Evolutionary conservation across 1,140 invertebrate genomes (phyloP), one percentile per base, ranked within the genome.

Genomic region (Diachasma alloeum): DNA sequence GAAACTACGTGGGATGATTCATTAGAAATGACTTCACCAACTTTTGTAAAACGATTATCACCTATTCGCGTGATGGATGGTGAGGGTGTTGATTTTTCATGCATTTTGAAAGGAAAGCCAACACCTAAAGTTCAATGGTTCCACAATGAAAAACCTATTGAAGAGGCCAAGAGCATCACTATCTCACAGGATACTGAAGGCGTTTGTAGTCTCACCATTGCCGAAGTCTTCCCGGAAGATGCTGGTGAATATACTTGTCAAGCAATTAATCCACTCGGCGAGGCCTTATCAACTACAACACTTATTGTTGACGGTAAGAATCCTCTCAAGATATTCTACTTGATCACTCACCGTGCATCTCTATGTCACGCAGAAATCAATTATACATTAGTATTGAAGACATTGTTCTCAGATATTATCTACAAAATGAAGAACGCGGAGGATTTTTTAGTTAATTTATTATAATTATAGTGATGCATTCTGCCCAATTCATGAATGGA

Each of bases 211-310:
- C 90, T 99, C 75, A 92, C 94, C 77, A 97, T 99, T 81, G 92
- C 93, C 63, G 97, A 98, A 93, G 96, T 97, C 31, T 98, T 98
- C 87, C 96, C 97, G 4, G 97, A 98, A 92, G 96, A 98, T 92
- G 93, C 94, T 80, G 97, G 97, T 22, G 93, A 93, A 87, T 98
- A 98, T 87, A 93, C 92, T 71, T 97, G 96, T 87, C 89, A 91
- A 79, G 96, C 97, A 70, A 91, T 93, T 36, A 99, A 99, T 90
- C 92, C 93, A 84, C 93, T 95, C 82, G 98, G 98, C 67, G 94
- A 96, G 89, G 93, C 94, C 72, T 91, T 94, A 78, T 96, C 95
- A 81, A 93, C 93, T 83, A 93, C 96, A 83, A 92, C 93, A 76
- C 92, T 97, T 59, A 90, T 93, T 83, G 94, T 97, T 77, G 96